Base-by-base conservation (phyloP, 2,113 vertebrate species). In the Gobio gobio region DNA sequence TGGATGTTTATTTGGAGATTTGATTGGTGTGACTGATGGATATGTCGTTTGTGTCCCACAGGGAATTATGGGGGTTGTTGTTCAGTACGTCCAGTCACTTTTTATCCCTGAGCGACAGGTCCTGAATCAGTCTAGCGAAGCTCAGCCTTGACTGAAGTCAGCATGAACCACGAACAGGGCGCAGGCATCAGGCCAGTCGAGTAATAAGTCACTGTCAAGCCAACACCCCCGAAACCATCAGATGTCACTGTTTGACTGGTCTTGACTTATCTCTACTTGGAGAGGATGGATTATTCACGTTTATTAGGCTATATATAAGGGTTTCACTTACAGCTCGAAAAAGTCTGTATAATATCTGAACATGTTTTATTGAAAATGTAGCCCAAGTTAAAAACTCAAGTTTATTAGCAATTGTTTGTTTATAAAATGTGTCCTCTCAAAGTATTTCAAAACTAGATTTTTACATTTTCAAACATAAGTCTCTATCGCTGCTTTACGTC, bases 1-100 rank as follows among this genome's bases (percentile, higher is more conserved):
- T 78, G 80, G 24, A 70, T 81, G 84, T 87, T 87, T 87, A 85
- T 87, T 85, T 85, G 83, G 80, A 63, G 40, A 79, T 87, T 80
- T 85, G 79, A 83, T 87, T 89, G 86, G 86, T 89, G 78, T 85
- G 75, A 86, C 66, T 88, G 81, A 88, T 83, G 66, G 66, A 22
- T 51, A 36, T 51, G 56, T 70, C 73, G n/a, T 73, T 66, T 82
- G 12, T 59, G 68, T n/a, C 24, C 83, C 78, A 20, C 20, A 36
- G 83, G 86, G 86, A 79, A 80, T 79, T 83, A 82, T 83, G 64
- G 80, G 33, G 72, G 87, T 75, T 83, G 76, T 76, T 82, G 85
- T 86, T 82, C 85, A 75, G 45, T 58, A 51, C 1, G 5, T 80
- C 45, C 78, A 66, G 73, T 47, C 49, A 47, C 63, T 22, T 78